phyloP scores from a whole-genome alignment of 2,113 vertebrate genomes.

The Ptilonorhynchus violaceus region DNA sequence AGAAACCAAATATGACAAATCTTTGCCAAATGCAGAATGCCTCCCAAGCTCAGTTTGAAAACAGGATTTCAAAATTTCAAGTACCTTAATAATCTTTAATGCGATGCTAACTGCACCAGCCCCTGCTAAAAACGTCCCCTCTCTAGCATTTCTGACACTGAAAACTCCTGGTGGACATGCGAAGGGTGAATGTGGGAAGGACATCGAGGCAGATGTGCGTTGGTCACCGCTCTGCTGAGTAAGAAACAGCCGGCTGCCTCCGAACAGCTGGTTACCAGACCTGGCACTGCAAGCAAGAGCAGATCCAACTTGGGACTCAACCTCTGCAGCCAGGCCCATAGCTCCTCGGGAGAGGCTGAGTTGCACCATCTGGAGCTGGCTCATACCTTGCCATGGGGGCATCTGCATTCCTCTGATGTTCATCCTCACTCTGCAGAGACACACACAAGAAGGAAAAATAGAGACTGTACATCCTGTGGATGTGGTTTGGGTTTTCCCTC shows the following conservation, averaged over 20 bases:
- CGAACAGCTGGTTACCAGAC: background rate
- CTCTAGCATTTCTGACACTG: background rate
- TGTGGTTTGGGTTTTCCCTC: background rate
- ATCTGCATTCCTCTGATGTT: background rate
- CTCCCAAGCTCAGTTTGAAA: background rate
- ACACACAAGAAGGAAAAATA: background rate
- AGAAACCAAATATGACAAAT: background rate
- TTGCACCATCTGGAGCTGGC: background rate
- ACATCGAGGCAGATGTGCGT: background rate
- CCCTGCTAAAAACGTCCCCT: background rate
- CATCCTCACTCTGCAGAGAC: background rate
- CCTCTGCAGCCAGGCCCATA: background rate
- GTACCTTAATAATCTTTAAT: background rate
- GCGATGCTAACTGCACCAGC: background rate
- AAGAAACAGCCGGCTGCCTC: background rate
- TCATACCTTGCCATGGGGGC: background rate
- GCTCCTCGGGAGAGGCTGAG: background rate
- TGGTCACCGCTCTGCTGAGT: accelerated
- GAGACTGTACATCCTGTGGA: background rate
- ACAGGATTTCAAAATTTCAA: background rate
- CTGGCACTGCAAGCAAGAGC: background rate
- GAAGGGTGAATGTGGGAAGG: background rate
- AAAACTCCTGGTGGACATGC: background rate
- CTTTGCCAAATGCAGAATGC: background rate
- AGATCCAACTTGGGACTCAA: background rate